Evolutionary conservation across 1,140 invertebrate species (phyloP).

Genomic region (Sesamia nonagrioides): DNA sequence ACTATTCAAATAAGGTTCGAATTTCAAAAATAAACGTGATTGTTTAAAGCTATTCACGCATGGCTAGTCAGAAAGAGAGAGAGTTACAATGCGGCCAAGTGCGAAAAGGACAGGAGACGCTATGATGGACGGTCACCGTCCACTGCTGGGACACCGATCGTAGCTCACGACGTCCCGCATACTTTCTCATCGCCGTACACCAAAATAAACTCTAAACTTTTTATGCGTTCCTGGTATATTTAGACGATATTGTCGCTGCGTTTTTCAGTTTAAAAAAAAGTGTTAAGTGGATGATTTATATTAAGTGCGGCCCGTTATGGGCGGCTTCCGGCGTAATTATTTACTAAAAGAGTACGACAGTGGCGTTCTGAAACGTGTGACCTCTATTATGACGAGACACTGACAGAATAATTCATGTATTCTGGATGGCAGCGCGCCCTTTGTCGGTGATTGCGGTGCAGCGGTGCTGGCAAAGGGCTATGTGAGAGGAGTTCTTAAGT

Average conservation of each 20-base stretch:
- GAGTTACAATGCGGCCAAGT: conserved; percentile 40
- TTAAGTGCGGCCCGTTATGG: conserved; percentile 77
- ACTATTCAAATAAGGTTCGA: conserved; percentile 72
- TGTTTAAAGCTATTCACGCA: conserved; percentile 77
- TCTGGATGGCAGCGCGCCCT: conserved; percentile 47
- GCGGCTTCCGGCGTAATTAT: conserved; percentile 81
- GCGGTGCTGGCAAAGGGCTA: background rate
- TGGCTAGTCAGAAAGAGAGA: conserved; percentile 68
- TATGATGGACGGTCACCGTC: conserved; percentile 78
- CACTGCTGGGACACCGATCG: conserved; percentile 68
- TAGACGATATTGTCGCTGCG: conserved; percentile 80
- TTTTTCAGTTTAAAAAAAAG: conserved; percentile 75
- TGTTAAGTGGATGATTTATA: conserved; percentile 87
- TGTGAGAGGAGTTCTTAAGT: conserved; percentile 22
- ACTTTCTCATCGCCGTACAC: conserved; percentile 81
- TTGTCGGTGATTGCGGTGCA: conserved; percentile 60
- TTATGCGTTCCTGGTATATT: conserved; percentile 83
- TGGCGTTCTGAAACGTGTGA: conserved; percentile 58
- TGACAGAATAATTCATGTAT: conserved; percentile 75
- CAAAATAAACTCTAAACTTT: conserved; percentile 81
- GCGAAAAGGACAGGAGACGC: conserved; percentile 63
- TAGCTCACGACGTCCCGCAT: conserved; percentile 77
- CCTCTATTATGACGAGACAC: conserved; percentile 60
- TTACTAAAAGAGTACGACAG: conserved; percentile 66
- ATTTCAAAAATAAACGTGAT: conserved; percentile 77